Percentiles rank a stretch among this genome's conserved stretches.
Conservation (phyloP, 2,797 vertebrate genomes). For the Scleropages formosus region DNA sequence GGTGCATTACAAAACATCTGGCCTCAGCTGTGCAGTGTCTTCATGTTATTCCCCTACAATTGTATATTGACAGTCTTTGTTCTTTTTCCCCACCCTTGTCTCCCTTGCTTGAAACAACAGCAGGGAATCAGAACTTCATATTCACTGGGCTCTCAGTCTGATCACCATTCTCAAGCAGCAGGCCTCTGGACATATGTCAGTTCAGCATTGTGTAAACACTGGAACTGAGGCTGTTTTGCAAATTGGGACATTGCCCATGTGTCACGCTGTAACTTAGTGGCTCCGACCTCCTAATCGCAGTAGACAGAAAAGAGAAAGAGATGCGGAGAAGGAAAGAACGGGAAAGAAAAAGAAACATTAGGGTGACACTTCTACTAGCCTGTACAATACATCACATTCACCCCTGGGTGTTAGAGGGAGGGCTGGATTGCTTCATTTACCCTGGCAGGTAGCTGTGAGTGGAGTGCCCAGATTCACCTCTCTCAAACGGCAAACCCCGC, state of each 20-base stretch:
- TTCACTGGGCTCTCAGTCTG: not conserved
- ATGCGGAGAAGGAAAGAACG: conserved; percentile 4
- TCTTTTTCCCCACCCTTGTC: not conserved
- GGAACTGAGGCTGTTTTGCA: not conserved
- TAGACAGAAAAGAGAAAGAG: conserved; percentile 23
- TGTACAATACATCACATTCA: conserved; percentile 25
- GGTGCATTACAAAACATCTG: conserved; percentile 44
- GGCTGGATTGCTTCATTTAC: conserved; percentile 2
- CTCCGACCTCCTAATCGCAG: conserved; percentile 17
- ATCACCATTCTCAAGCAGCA: not conserved
- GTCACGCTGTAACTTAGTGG: conserved; percentile 3
- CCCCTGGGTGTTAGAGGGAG: conserved; percentile 26
- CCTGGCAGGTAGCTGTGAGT: not conserved
- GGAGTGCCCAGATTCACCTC: not conserved
- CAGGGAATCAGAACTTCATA: not conserved
- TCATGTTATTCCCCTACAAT: not conserved
- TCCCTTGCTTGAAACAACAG: not conserved
- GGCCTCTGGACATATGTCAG: not conserved
- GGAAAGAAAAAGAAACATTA: conserved; percentile 3
- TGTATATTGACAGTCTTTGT: conserved; percentile 10
- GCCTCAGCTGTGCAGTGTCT: conserved; percentile 14
- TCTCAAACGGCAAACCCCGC: conserved; percentile 1
- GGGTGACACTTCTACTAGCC: conserved; percentile 27
- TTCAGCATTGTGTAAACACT: not conserved
- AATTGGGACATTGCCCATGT: conserved; percentile 11